A percentile compares a stretch with the other conserved stretches of the same genome.
phyloP scores from a whole-genome alignment of 2,797 vertebrate species.

The Rhabdophis nuchalis region DNA sequence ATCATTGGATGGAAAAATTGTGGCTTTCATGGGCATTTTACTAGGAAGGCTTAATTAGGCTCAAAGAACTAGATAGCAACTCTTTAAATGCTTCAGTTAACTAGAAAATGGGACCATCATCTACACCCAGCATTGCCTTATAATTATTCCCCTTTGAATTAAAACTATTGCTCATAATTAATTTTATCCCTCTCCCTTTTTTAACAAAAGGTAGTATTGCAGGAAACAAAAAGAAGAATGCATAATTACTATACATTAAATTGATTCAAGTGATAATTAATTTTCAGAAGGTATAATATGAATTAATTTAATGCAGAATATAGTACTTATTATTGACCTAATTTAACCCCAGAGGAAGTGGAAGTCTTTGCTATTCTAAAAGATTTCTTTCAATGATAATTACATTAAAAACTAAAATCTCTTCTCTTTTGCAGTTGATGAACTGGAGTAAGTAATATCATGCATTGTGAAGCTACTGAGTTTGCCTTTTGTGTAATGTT shows the following conservation, averaged over 20 bases:
- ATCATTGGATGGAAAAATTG: slow-evolving; percentile 42
- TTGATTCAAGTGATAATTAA: slow-evolving; percentile 60
- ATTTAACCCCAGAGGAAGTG: slow-evolving; percentile 49
- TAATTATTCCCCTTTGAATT: slow-evolving; percentile 67
- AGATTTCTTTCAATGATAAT: slow-evolving; percentile 34
- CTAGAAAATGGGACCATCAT: slow-evolving; percentile 66
- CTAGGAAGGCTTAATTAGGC: slow-evolving; percentile 57
- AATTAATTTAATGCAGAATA: slow-evolving; percentile 54
- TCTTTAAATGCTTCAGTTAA: slow-evolving; percentile 68
- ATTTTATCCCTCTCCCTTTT: slow-evolving; percentile 29
- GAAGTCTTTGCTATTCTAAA: slow-evolving; percentile 20
- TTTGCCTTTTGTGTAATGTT: neutral
- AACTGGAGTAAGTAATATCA: neutral
- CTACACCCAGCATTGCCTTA: slow-evolving; percentile 41
- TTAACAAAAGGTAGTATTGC: slow-evolving; percentile 30
- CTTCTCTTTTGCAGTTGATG: neutral
- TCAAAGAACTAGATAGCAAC: slow-evolving; percentile 51
- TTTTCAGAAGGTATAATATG: slow-evolving; percentile 57
- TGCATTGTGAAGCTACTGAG: neutral
- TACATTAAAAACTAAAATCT: slow-evolving; percentile 14
- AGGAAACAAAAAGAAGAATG: slow-evolving; percentile 44
- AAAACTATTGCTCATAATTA: slow-evolving; percentile 63
- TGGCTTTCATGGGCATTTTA: slow-evolving; percentile 43
- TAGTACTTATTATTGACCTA: slow-evolving; percentile 45
- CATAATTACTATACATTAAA: slow-evolving; percentile 53